Conservation (phyloP, 2,113 vertebrate genomes). For the Triplophysa rosa region DNA sequence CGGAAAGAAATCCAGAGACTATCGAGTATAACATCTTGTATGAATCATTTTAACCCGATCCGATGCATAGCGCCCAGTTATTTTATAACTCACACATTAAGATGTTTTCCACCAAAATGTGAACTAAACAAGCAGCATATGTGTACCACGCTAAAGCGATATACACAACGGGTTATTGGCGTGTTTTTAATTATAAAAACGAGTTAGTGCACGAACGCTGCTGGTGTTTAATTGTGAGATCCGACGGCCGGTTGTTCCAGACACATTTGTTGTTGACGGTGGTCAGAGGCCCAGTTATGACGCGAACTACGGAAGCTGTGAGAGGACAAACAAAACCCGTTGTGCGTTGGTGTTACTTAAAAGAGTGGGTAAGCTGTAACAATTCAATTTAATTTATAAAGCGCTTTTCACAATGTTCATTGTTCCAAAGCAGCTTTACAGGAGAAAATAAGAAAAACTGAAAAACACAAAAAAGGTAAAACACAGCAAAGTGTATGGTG, state of each 20-base stretch:
- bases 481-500: too few species aligned
- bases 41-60: not conserved
- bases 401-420: too few species aligned
- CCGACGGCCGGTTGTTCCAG: not conserved
- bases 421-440: too few species aligned
- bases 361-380: too few species aligned
- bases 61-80: not conserved
- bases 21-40: not conserved
- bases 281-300: constrained; percentile 12
- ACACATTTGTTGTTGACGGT: not conserved
- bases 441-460: too few species aligned
- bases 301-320: not conserved
- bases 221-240: not conserved
- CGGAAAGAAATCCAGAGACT: too few species aligned
- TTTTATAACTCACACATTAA: not conserved
- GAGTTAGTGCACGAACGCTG: not conserved
- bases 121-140: not conserved
- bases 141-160: too few species aligned
- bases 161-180: not conserved
- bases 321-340: not conserved
- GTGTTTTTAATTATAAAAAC: not conserved
- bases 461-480: too few species aligned
- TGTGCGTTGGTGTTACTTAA: too few species aligned
- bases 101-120: not conserved
- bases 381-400: too few species aligned